Base-by-base conservation (phyloP, 2,797 vertebrate genomes). In the Rhyacichthys aspro region DNA sequence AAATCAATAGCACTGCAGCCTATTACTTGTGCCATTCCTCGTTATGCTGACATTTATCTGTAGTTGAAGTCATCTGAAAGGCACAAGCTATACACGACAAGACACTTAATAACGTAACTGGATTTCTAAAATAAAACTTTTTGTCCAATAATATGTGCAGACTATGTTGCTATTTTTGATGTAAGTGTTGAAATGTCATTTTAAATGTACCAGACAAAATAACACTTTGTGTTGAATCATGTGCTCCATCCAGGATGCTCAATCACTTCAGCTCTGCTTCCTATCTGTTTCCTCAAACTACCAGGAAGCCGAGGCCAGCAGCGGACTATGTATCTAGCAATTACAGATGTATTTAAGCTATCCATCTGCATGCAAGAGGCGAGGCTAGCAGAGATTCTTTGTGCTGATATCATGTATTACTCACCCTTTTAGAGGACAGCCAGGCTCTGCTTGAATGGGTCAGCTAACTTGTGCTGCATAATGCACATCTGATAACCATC, bases 281-380 rank as follows among this genome's bases (percentile, higher is more conserved):
- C 34, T 10, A 39, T 39, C 17, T 19, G 10, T 79, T 77, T 55
- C 44, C 38, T 11, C 43, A 43, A 64, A 56, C 53, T 37, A 54
- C 41, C 32, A 38, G 54, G 16, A 44, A 52, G 54, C 46, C 9
- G 34, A 72, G 48, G 57, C 0, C 9, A 42, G 53, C 49, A 1
- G 4, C 10, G 19, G 23, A 12, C 3, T 5, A 6, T 16, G 11
- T 43, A 18, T 37, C 61, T 63, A 0, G 3, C 52, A 56, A 54
- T 65, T 59, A 50, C n/a, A 47, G 63, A 67, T 76, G 61, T 69
- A 76, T 84, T 82, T 55, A 9, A 45, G 50, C 59, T 43, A 67
- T 78, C 63, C 32, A 59, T 79, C 73, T 83, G 70, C 58, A 72
- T 63, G 59, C 45, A 55, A 55, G 38, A 58, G 43, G 49, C 4